A percentile compares a stretch with the other conserved stretches of the same genome.
Evolutionary conservation across 35 echinoderm and acorn worm genomes (phyloP).

Genomic region (Heliocidaris tuberculata): DNA sequence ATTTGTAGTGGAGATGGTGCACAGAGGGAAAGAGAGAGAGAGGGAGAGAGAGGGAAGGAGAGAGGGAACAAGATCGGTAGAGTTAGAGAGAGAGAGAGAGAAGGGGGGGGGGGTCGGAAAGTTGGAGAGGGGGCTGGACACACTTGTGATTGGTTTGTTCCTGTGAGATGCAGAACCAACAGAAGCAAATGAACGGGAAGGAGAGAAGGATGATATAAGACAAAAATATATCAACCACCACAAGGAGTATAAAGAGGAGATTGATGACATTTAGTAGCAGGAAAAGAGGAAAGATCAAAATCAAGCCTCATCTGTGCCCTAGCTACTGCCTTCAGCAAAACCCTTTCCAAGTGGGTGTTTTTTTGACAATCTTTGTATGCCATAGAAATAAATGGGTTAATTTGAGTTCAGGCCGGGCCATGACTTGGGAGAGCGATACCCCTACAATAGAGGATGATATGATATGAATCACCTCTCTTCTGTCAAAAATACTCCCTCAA

Average conservation of each 20-base stretch:
- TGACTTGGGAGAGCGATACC: slow-evolving; percentile 7
- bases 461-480: slow-evolving; percentile 10
- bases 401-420: neutral
- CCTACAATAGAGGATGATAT: neutral
- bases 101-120: neutral
- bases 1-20: neutral
- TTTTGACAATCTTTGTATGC: slow-evolving; percentile 3
- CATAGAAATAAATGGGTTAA: slow-evolving; percentile 12
- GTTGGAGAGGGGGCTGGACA: neutral
- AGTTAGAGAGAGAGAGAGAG: neutral
- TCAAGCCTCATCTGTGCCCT: neutral
- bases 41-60: neutral
- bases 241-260: neutral
- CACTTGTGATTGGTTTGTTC: neutral
- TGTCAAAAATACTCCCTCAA: slow-evolving; percentile 12
- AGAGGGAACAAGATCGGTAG: neutral
- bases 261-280: slow-evolving; percentile 17
- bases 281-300: slow-evolving; percentile 18
- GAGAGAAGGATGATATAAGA: slow-evolving; percentile 3
- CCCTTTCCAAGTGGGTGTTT: neutral
- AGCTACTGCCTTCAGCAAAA: neutral
- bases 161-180: neutral
- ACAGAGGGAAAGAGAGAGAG: neutral
- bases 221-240: slow-evolving; percentile 12
- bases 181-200: slow-evolving; percentile 4